Evolutionary conservation across 2,888 invertebrate species (phyloP).

Genomic region (Epinotia brunnichana): DNA sequence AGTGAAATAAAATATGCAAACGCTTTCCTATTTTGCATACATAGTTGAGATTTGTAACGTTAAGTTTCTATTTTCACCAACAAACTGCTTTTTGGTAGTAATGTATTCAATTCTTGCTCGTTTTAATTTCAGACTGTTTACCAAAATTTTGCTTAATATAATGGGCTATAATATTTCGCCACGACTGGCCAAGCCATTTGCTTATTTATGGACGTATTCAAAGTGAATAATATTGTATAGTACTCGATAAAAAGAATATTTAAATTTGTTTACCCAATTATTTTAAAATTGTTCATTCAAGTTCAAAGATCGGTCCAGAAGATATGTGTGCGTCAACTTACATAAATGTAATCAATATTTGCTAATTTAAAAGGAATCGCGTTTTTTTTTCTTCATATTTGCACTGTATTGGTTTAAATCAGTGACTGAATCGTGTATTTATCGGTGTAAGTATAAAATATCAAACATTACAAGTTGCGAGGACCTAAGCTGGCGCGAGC

Average conservation of each 20-base stretch:
- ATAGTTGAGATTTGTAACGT: slow-evolving; percentile 25
- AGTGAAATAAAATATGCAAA: slow-evolving; percentile 39
- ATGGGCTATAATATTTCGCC: slow-evolving; percentile 24
- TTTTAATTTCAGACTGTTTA: slow-evolving; percentile 27
- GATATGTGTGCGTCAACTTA: no score
- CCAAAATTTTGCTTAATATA: slow-evolving; percentile 17
- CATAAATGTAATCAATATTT: neutral
- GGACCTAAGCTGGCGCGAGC: slow-evolving; percentile 34
- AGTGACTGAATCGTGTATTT: slow-evolving; percentile 19
- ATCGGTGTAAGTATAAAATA: slow-evolving; percentile 28
- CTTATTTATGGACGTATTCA: slow-evolving; percentile 25
- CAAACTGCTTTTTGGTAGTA: slow-evolving; percentile 21
- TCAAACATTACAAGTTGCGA: slow-evolving; percentile 32
- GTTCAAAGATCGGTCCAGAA: neutral
- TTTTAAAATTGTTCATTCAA: neutral
- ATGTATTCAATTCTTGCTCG: slow-evolving; percentile 26
- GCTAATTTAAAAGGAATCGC: no score
- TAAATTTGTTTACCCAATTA: neutral
- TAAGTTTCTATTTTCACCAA: slow-evolving; percentile 33
- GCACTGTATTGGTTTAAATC: neutral
- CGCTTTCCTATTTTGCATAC: slow-evolving; percentile 26
- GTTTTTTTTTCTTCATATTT: neutral
- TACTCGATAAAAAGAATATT: neutral
- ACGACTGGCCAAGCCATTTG: slow-evolving; percentile 7
- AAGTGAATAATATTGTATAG: slow-evolving; percentile 24